These are phyloP conservation scores for Trichoplusia ni DNA, from an alignment of 1,140 invertebrate genomes.

Conservation along the genomic window DNA sequence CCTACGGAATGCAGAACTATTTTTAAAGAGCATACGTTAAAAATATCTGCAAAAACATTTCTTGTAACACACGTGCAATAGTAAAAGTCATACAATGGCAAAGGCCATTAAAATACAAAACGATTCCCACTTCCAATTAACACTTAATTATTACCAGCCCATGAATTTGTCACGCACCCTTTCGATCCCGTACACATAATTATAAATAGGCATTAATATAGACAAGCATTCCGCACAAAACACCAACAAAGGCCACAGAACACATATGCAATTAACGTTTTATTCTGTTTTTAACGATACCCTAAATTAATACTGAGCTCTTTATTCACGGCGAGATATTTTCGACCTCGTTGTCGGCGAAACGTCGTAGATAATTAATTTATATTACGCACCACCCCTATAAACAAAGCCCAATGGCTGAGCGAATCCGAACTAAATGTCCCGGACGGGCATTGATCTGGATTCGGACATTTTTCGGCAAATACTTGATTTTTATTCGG, in stretches of 20 bases:
- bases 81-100: too few relatives aligned
- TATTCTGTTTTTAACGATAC: constrained; percentile 30
- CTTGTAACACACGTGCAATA: too few relatives aligned
- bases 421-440: background rate
- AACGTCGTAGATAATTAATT: constrained; percentile 33
- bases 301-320: constrained; percentile 24
- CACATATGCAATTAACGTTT: constrained; percentile 25
- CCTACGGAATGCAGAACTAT: too few relatives aligned
- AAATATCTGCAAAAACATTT: too few relatives aligned
- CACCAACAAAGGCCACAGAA: constrained; percentile 12
- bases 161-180: too few relatives aligned
- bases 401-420: constrained; percentile 15
- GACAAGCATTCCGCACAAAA: background rate
- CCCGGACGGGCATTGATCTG: background rate
- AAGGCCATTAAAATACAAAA: too few relatives aligned
- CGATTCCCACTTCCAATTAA: too few relatives aligned
- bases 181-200: background rate
- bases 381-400: constrained; percentile 29
- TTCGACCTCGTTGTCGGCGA: constrained; percentile 2
- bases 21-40: too few relatives aligned
- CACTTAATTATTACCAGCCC: too few relatives aligned
- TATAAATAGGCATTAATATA: background rate
- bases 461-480: background rate
- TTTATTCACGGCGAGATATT: constrained; percentile 22
- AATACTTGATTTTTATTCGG: background rate